Conservation (phyloP, 2,113 vertebrate genomes). For the Ceyx cyanopectus region DNA sequence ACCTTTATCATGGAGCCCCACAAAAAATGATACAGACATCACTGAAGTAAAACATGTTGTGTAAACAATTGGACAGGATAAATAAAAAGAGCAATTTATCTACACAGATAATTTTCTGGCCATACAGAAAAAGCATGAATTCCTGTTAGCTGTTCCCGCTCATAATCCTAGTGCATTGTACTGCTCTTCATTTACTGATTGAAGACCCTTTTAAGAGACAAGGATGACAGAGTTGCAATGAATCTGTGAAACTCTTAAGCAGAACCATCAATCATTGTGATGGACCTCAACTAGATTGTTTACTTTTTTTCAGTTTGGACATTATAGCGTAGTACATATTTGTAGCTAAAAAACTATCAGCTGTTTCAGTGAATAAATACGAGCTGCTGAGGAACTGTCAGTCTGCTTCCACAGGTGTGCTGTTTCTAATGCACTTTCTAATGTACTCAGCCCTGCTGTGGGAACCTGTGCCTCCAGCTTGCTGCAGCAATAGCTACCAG, state of each 20-base stretch:
- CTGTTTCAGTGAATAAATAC: not conserved
- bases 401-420: not conserved
- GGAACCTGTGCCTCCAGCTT: not conserved
- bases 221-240: not conserved
- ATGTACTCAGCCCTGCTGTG: not conserved
- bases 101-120: not conserved
- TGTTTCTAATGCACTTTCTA: not conserved
- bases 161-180: not conserved
- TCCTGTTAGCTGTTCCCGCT: not conserved
- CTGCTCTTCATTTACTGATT: not conserved
- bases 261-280: conserved; percentile 1
- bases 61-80: not conserved
- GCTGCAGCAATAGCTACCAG: not conserved
- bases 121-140: not conserved
- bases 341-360: not conserved
- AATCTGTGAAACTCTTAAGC: not conserved
- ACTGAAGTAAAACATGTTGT: not conserved
- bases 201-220: not conserved
- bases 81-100: not conserved
- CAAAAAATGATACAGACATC: not conserved
- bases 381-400: not conserved
- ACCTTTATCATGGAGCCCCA: not conserved
- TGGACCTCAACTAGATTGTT: not conserved
- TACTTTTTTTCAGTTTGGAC: not conserved
- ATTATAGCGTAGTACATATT: not conserved